Base-by-base conservation (phyloP, 37 sponge, comb jelly and placozoan species). In the Trichoplax adhaerens region DNA sequence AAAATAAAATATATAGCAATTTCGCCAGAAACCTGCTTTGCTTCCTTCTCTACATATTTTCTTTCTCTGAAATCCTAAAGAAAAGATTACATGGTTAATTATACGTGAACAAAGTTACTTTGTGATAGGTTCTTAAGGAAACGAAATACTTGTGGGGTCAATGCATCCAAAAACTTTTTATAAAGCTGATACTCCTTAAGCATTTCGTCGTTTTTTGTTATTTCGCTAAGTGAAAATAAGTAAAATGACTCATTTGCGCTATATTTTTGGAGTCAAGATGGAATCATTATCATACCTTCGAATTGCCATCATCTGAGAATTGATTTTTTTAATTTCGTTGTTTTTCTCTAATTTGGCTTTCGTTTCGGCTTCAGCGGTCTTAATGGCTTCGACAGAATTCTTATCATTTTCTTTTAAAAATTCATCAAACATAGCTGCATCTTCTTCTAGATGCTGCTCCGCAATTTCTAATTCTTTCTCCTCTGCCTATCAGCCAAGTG, bases 401-500 rank as follows among this genome's bases (percentile, higher is more conserved):
- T 88, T 93, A 63, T 93, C 90, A 63, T 88, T 93, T 68, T 93
- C 90, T 72, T 93, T 93, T 65, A 93, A 77, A 54, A 93, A 93
- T 58, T 88, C 94, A 64, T 93, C 94, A 81, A 93, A 93, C 90
- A 93, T 81, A 48, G 77, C 75, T 48, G 94, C 94, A 88, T 87
- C 89, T 65, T 88, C 84, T 67, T 93, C 90, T 51, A 93, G 59
- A 59, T 85, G 86, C 78, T 83, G 78, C 72, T 93, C 94, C n/a
- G 94, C 89, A 54, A 87, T 77, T 51, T 83, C 82, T 0, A 93
- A 72, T 72, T 93, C 88, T 75, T 73, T 72, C 78, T 93, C 94
- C 57, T 93, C 94, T 50, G 88, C 84, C 85, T 84, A 68, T 53
- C 29, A 29, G 29, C 29, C 29, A 29, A 29, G 29, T 29, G 29